These are phyloP conservation scores for Platyscapa corneri DNA, from an alignment of 1,140 invertebrate species.

Conservation along the genomic window DNA sequence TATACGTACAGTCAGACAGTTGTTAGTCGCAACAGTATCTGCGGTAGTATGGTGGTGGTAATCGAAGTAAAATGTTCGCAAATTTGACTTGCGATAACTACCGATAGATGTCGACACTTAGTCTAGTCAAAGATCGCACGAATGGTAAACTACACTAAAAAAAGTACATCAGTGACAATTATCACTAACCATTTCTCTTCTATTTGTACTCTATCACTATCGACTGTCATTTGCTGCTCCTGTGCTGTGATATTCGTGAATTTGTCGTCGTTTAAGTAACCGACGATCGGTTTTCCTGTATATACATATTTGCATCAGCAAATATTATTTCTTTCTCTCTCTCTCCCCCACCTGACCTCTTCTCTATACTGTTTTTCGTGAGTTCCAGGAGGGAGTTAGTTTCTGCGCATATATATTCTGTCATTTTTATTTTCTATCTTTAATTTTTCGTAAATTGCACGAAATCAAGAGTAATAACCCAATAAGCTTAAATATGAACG, in stretches of 20 bases:
- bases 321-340: neutral
- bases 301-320: too few relatives aligned
- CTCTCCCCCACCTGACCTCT: neutral
- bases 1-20: too few relatives aligned
- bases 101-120: slow-evolving; percentile 20
- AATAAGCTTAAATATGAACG: too few relatives aligned
- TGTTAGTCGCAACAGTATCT: too few relatives aligned
- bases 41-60: too few relatives aligned
- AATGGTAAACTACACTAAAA: neutral
- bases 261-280: too few relatives aligned
- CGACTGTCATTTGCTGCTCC: too few relatives aligned
- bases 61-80: slow-evolving; percentile 22
- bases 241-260: too few relatives aligned
- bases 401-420: neutral
- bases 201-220: neutral
- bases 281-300: too few relatives aligned
- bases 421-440: neutral
- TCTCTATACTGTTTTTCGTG: neutral
- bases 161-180: neutral
- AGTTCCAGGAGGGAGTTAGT: neutral
- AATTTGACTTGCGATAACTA: neutral
- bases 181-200: neutral
- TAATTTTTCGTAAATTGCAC: neutral
- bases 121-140: neutral
- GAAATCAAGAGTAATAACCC: neutral